phyloP scores from a whole-genome alignment of 1,140 invertebrate genomes.

The Physella acuta region DNA sequence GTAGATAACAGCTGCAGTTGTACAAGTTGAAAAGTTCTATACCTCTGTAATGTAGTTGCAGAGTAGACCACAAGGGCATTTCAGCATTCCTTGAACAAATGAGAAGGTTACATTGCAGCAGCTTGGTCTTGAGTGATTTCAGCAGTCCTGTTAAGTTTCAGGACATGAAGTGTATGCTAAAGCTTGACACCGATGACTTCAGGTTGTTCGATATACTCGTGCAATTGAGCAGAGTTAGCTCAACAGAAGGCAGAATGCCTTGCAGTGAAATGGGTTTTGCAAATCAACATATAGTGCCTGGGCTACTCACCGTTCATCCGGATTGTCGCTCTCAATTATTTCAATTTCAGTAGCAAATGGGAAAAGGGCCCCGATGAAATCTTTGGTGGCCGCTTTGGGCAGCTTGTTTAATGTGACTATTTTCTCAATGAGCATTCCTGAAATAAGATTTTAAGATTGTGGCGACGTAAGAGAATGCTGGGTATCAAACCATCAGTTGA shows the following conservation, averaged over 20 bases:
- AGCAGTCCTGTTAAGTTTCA: too few species aligned
- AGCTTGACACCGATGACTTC: too few species aligned
- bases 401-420: slow-evolving; percentile 24
- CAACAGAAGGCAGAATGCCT: background rate
- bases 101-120: too few species aligned
- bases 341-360: slow-evolving; percentile 26
- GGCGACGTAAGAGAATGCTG: slow-evolving; percentile 5
- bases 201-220: too few species aligned
- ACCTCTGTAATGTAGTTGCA: too few species aligned
- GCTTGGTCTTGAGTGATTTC: too few species aligned
- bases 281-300: background rate
- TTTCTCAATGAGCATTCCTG: slow-evolving; percentile 23
- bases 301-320: slow-evolving; percentile 26
- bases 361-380: slow-evolving; percentile 26
- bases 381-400: slow-evolving; percentile 23
- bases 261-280: background rate
- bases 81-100: too few species aligned
- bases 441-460: slow-evolving; percentile 18
- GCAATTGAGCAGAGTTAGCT: too few species aligned
- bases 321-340: slow-evolving; percentile 23
- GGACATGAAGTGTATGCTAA: too few species aligned
- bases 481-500: background rate
- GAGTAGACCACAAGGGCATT: too few species aligned
- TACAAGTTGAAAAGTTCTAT: too few species aligned
- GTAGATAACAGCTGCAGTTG: too few species aligned